A percentile compares a stretch with the other conserved stretches of the same genome.
phyloP scores from a whole-genome alignment of 2,113 vertebrate genomes.

The Pantherophis guttatus region DNA sequence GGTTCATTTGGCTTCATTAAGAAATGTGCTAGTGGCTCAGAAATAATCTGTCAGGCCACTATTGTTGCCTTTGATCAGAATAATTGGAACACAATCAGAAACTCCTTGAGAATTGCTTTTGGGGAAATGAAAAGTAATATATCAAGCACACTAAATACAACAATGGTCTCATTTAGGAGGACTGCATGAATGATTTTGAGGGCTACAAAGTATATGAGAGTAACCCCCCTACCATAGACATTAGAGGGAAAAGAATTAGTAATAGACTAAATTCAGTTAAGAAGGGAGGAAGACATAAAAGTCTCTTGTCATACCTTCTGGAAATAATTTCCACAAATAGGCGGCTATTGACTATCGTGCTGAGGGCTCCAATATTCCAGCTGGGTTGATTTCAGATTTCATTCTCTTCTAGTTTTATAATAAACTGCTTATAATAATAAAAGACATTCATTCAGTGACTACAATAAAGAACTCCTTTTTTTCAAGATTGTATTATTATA shows the following conservation, averaged over 20 bases:
- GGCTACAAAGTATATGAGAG: neutral
- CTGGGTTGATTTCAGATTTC: neutral
- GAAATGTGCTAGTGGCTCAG: neutral
- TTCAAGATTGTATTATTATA: neutral
- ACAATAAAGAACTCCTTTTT: fast-evolving
- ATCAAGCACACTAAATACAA: neutral
- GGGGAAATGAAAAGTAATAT: neutral
- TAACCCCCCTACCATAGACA: neutral
- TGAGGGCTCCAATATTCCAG: neutral
- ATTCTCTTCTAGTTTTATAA: neutral
- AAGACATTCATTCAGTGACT: fast-evolving
- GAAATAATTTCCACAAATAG: neutral
- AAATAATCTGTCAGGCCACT: neutral
- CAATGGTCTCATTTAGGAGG: neutral
- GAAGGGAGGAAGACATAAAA: neutral
- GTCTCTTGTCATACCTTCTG: fast-evolving
- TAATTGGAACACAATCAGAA: neutral
- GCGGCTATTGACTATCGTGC: neutral
- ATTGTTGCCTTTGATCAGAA: neutral
- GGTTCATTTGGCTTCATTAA: neutral
- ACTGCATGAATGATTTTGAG: neutral
- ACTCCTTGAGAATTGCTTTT: neutral
- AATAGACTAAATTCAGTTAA: neutral
- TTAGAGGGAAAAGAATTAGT: neutral
- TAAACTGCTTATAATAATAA: neutral